These are phyloP conservation scores for Argyra leucocephala DNA, from an alignment of 2,888 invertebrate species.

Conservation along the genomic window DNA sequence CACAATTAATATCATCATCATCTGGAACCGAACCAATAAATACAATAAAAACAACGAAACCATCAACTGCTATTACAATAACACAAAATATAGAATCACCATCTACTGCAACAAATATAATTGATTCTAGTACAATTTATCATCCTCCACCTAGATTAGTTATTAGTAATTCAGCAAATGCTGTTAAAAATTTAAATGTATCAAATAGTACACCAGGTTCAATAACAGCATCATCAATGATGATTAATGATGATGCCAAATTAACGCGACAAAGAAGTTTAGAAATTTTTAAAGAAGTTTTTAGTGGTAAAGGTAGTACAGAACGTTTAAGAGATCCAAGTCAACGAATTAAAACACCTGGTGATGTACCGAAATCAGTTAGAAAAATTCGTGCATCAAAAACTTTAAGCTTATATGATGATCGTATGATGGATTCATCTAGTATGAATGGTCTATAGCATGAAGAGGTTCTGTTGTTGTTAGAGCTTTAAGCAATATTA, in stretches of 20 bases:
- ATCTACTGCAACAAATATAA: constrained; percentile 22
- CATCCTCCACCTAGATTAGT: constrained; percentile 38
- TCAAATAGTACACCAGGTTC: not conserved
- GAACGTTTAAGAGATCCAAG: constrained; percentile 62
- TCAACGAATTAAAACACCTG: constrained; percentile 70
- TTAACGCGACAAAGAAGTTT: constrained; percentile 57
- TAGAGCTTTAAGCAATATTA: constrained; percentile 34
- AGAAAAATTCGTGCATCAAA: constrained; percentile 60
- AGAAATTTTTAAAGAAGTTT: constrained; percentile 67
- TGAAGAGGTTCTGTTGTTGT: constrained; percentile 44
- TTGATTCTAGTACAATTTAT: constrained; percentile 22
- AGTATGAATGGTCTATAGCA: constrained; percentile 43
- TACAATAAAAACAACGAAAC: not conserved
- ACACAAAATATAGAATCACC: constrained; percentile 13
- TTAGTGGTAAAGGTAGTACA: constrained; percentile 56
- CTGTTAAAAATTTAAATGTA: constrained; percentile 35
- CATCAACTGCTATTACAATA: constrained; percentile 14
- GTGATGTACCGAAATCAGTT: constrained; percentile 70
- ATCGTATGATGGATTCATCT: constrained; percentile 66
- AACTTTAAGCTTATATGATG: constrained; percentile 77
- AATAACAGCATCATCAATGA: not conserved
- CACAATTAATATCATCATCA: not conserved
- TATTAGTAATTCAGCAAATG: constrained; percentile 28
- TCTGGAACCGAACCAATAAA: not conserved
- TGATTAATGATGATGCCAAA: constrained; percentile 28